These are phyloP conservation scores for Nettapus auritus DNA, from an alignment of 2,113 vertebrate species.

Conservation along the genomic window DNA sequence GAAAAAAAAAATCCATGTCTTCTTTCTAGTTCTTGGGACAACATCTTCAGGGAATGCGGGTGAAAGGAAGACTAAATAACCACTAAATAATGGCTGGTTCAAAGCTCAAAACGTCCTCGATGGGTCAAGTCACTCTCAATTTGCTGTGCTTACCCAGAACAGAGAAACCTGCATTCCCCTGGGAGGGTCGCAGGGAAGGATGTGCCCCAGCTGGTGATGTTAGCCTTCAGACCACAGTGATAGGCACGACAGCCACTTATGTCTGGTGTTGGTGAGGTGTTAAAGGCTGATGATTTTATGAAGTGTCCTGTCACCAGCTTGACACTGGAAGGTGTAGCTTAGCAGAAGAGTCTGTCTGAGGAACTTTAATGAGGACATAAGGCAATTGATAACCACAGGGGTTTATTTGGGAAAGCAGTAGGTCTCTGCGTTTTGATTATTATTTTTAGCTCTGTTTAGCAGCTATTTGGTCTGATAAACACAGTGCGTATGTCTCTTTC, in stretches of 20 bases:
- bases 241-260: background rate
- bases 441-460: slow-evolving; percentile 54
- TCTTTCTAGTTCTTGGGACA: background rate
- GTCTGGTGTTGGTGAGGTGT: background rate
- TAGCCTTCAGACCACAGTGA: background rate
- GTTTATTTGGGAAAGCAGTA: slow-evolving; percentile 29
- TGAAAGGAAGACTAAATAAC: background rate
- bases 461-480: slow-evolving; percentile 46
- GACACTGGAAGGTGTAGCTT: background rate
- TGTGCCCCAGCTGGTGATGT: background rate
- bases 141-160: slow-evolving; percentile 7
- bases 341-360: background rate
- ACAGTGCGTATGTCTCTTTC: slow-evolving; percentile 5
- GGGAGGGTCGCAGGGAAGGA: background rate
- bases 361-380: background rate
- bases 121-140: background rate
- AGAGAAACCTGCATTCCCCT: background rate
- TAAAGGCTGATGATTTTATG: background rate
- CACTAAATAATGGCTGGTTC: background rate
- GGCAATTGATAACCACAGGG: background rate
- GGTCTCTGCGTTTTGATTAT: slow-evolving; percentile 19
- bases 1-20: background rate
- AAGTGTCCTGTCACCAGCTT: background rate
- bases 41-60: background rate
- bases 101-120: background rate